Base-by-base conservation (phyloP, 1,140 invertebrate species). In the Belonocnema kinseyi region DNA sequence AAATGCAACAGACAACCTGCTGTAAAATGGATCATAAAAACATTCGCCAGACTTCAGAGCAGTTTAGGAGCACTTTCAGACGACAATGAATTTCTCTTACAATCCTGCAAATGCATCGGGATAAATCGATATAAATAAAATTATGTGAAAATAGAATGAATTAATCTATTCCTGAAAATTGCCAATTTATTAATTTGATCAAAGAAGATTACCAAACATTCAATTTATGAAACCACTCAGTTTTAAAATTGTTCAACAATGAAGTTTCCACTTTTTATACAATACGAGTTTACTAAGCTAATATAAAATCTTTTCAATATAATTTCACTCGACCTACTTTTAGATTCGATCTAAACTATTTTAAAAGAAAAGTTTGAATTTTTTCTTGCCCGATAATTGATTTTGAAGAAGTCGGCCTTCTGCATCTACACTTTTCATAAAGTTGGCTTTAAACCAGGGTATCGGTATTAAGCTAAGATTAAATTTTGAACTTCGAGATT, bases 21-120 rank as follows among this genome's bases (percentile, higher is more conserved):
- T 66, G 33, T 66, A 66, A 66, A 66, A 33, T 66, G 61, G 61
- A 66, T 40, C 61, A 66, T 66, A 66, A 66, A 66, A 66, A 66
- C 61, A 66, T 66, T 66, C 46, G 61, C 61, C 61, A 66, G 61
- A 66, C 61, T 66, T 66, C 40, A 66, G 26, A 66, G 40, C 61
- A 40, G 61, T 66, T 66, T 14, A 12, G 33, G 16, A 66, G 61
- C 61, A 66, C 61, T 66, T 40, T 66, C 61, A 66, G 61, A 16
- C 14, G 14, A n/a, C 61, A 66, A 66, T 66, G 61, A 66, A 66
- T 46, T 46, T 46, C 26, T 66, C 26, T 26, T 66, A 21, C 61
- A 66, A 66, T 66, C 61, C 26, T 40, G n/a, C 10, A 66, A 66
- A 26, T 66, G 61, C 61, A 66, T 66, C 14, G 16, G 33, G 16